A percentile compares a stretch with the other conserved stretches of the same genome.
These are phyloP conservation scores for Drosophila kanekoi DNA, from an alignment of 2,888 invertebrate species.

Conservation along the genomic window DNA sequence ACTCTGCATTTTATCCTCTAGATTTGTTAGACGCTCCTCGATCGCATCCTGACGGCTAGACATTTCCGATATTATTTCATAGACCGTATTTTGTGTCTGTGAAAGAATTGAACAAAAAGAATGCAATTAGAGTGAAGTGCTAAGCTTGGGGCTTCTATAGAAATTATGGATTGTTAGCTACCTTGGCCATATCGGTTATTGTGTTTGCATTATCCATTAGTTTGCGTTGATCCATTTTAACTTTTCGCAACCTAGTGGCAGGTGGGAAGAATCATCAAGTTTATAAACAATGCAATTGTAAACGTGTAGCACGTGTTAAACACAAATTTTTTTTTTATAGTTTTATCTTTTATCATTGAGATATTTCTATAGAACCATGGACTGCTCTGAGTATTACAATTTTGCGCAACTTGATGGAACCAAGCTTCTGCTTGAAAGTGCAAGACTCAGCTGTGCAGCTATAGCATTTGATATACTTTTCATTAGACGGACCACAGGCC, in stretches of 20 bases:
- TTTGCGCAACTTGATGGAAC: not conserved
- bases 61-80: constrained; percentile 99
- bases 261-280: constrained; percentile 64
- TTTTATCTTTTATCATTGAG: constrained; percentile 4
- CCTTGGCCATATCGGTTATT: constrained; percentile 99
- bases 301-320: constrained; percentile 15
- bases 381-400: constrained; percentile 18
- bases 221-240: constrained; percentile 99
- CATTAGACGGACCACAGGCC: constrained; percentile 22
- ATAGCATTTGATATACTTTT: too few species aligned
- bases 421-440: constrained; percentile 11
- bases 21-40: constrained; percentile 95
- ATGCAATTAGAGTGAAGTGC: not conserved
- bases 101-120: constrained; percentile 3
- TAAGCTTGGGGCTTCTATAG: not conserved
- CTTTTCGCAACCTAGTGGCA: constrained; percentile 94
- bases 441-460: constrained; percentile 6
- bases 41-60: constrained; percentile 96
- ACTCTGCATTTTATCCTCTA: constrained; percentile 95
- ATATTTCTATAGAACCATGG: constrained; percentile 1
- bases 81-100: constrained; percentile 98
- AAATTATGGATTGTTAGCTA: constrained; percentile 85
- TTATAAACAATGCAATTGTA: constrained; percentile 42
- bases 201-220: constrained; percentile 99
- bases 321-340: constrained; percentile 19